These are phyloP conservation scores for Eidolon helvum DNA, from an alignment of 2,113 vertebrate species.

Conservation along the genomic window DNA sequence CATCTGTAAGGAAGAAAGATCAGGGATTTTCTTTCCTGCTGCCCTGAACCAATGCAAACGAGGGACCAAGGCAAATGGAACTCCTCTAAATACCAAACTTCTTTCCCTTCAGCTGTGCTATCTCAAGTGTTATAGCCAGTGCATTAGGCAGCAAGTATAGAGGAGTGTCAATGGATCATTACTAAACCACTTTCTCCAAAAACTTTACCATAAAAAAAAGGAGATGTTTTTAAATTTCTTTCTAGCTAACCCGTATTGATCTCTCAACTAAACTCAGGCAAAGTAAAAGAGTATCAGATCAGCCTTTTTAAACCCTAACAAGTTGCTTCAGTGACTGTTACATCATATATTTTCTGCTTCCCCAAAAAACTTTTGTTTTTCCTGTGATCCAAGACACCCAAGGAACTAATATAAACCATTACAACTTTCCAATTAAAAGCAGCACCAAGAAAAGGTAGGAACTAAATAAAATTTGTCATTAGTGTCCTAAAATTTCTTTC, in stretches of 20 bases:
- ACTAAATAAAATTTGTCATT: not conserved
- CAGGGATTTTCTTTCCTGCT: not conserved
- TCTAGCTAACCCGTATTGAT: not conserved
- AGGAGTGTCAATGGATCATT: not conserved
- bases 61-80: not conserved
- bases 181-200: not conserved
- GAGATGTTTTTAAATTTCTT: not conserved
- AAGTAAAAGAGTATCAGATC: not conserved
- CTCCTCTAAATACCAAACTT: not conserved
- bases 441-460: not conserved
- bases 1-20: not conserved
- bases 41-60: not conserved
- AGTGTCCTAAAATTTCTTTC: not conserved
- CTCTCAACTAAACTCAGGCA: not conserved
- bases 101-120: too few relatives aligned
- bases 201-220: not conserved
- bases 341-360: not conserved
- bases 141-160: not conserved
- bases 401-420: not conserved
- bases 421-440: not conserved
- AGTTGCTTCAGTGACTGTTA: not conserved
- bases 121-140: not conserved
- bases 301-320: not conserved
- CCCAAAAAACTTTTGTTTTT: not conserved
- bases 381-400: not conserved